These are phyloP conservation scores for Agrypnus murinus DNA, from an alignment of 2,888 invertebrate species.

Conservation along the genomic window DNA sequence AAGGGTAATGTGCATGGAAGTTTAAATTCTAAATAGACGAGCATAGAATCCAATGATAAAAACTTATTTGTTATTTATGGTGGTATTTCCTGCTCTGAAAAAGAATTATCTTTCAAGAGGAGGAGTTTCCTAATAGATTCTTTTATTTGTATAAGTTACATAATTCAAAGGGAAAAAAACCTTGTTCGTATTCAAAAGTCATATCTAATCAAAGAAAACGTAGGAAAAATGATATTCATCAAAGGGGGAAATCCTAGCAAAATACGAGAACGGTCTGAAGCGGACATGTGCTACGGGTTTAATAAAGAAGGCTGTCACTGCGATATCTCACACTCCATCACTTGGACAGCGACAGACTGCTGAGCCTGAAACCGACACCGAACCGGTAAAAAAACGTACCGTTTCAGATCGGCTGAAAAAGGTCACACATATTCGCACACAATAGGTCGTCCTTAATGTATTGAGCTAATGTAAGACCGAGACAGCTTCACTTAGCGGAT, in stretches of 20 bases:
- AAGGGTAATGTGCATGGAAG: too few relatives aligned
- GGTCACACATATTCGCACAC: conserved; percentile 31
- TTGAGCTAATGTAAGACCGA: conserved; percentile 19
- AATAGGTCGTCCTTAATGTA: conserved; percentile 10
- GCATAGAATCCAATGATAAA: too few relatives aligned
- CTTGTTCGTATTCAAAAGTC: conserved; percentile 40
- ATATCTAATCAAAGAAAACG: conserved; percentile 39
- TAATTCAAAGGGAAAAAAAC: neutral
- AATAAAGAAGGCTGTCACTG: conserved; percentile 65
- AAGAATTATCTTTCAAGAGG: too few relatives aligned
- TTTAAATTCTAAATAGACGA: too few relatives aligned
- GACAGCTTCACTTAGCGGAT: conserved; percentile 28
- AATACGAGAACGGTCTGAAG: conserved; percentile 52
- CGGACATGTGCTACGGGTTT: conserved; percentile 59
- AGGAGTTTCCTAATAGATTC: too few relatives aligned
- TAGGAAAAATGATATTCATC: conserved; percentile 35
- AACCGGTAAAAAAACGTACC: conserved; percentile 32
- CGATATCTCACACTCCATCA: conserved; percentile 63
- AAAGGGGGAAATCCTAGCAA: conserved; percentile 47
- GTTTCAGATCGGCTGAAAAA: conserved; percentile 28
- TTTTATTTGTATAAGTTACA: neutral
- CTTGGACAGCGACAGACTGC: conserved; percentile 56
- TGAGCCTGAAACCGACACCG: conserved; percentile 38
- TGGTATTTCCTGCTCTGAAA: too few relatives aligned
- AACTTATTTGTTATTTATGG: too few relatives aligned